Base-by-base conservation (phyloP, 2,797 vertebrate species). In the Urophycis tenuis region DNA sequence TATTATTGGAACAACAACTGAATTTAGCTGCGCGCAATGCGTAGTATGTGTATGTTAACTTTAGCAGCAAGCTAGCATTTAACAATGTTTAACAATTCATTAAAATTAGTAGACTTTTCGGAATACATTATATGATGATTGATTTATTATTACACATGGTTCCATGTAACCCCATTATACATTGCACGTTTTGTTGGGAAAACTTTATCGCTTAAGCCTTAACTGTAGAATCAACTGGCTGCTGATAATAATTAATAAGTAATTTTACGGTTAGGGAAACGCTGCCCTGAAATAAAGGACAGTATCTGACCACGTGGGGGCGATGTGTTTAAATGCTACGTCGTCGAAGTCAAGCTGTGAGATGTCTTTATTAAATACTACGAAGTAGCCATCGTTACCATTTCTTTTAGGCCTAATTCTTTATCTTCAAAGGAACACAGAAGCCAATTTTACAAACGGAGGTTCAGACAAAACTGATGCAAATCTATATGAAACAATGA, bases 291-390 rank as follows among this genome's bases (percentile, higher is more conserved):
- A 60, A 25, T 25, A 7, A n/a, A 60, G 53, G 53, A 60, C 53
- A 60, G 5, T 60, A 25, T 25, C n/a, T 29, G 60, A 64, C 76
- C 92, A 91, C 90, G 79, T 8, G 92, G 71, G 86, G 91, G 89
- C 91, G 80, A 80, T 81, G 33, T 82, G 35, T 53, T 19, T 81
- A 86, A n/a, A 76, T 75, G 25, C 45, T 12, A 19, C 19, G 45
- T 6, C 1, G 34, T 71, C 41, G 6, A 76, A 69, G 12, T 49
- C 35, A 69, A 30, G 14, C 4, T 3, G 34, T 1, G 15, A 33
- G 39, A 83, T 77, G 80, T 82, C 73, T 83, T 81, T 45, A 83
- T 82, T 81, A 74, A 75, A 73, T 64, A 3, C 1, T 32, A 76
- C 49, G 0, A 73, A 77, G 17, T 71, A 19, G 5, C 70, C 39